Percentiles rank a stretch among this genome's conserved stretches.
phyloP scores from a whole-genome alignment of 2,113 vertebrate genomes.

The Arizona elegans region DNA sequence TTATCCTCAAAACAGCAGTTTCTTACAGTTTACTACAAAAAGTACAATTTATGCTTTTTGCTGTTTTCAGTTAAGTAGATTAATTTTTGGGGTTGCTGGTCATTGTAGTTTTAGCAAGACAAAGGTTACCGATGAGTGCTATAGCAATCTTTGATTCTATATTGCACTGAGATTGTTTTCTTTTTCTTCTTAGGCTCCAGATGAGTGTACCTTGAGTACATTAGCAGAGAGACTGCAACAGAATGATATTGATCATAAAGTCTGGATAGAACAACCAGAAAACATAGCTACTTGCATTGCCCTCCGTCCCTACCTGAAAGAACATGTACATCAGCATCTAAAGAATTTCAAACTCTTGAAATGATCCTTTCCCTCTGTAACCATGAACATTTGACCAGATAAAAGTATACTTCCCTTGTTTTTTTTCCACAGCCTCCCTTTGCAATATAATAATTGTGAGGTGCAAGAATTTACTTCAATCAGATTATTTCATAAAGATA shows the following conservation, averaged over 20 bases:
- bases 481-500: rapidly evolving
- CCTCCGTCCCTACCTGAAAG: conserved; percentile 83
- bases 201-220: conserved; percentile 72
- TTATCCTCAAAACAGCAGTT: neutral
- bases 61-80: neutral
- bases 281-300: conserved; percentile 85
- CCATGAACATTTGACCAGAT: neutral
- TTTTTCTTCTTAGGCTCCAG: conserved; percentile 71
- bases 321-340: conserved; percentile 79
- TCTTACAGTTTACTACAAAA: neutral
- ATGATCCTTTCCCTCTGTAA: conserved; percentile 53
- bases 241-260: conserved; percentile 75
- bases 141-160: neutral
- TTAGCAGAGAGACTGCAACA: conserved; percentile 74
- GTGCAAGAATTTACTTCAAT: neutral
- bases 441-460: rapidly evolving
- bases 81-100: neutral
- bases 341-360: conserved; percentile 86
- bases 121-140: neutral
- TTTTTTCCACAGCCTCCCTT: neutral
- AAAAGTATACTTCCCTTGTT: neutral
- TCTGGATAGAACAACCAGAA: conserved; percentile 91
- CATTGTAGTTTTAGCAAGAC: neutral
- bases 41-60: neutral
- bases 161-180: neutral